Percentiles rank a stretch among this genome's conserved stretches.
These are phyloP conservation scores for Trichogramma dendrolimi DNA, from an alignment of 2,888 invertebrate genomes.

Conservation along the genomic window DNA sequence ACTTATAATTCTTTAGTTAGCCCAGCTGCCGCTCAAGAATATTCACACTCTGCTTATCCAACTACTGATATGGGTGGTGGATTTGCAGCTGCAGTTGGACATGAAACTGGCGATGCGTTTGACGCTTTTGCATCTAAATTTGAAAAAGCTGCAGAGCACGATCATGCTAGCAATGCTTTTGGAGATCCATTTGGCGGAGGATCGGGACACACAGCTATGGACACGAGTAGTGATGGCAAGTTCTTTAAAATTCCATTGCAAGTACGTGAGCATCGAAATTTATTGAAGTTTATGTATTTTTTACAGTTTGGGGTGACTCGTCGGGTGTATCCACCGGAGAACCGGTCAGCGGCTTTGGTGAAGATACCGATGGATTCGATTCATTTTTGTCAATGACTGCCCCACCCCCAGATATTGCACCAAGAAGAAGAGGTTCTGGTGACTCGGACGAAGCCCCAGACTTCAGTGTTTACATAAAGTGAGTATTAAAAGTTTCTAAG, in stretches of 20 bases:
- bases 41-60: too few relatives aligned
- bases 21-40: too few relatives aligned
- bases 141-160: constrained; percentile 63
- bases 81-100: constrained; percentile 1
- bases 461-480: constrained; percentile 78
- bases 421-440: constrained; percentile 63
- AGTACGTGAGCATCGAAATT: neutral
- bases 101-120: constrained; percentile 61
- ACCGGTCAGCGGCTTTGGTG: constrained; percentile 59
- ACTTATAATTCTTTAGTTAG: too few relatives aligned
- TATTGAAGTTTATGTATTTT: neutral
- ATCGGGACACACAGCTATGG: constrained; percentile 48
- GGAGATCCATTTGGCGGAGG: constrained; percentile 56
- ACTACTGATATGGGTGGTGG: neutral
- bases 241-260: neutral
- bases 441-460: constrained; percentile 77
- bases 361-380: constrained; percentile 71
- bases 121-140: constrained; percentile 89
- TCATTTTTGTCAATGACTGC: constrained; percentile 76
- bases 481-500: constrained; percentile 32
- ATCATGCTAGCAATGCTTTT: constrained; percentile 52
- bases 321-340: constrained; percentile 40
- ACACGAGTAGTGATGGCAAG: constrained; percentile 49
- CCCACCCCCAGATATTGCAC: constrained; percentile 66
- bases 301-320: constrained; percentile 52